Evolutionary conservation across 2,797 vertebrate genomes (phyloP).

Genomic region (Lepus oiostolus): DNA sequence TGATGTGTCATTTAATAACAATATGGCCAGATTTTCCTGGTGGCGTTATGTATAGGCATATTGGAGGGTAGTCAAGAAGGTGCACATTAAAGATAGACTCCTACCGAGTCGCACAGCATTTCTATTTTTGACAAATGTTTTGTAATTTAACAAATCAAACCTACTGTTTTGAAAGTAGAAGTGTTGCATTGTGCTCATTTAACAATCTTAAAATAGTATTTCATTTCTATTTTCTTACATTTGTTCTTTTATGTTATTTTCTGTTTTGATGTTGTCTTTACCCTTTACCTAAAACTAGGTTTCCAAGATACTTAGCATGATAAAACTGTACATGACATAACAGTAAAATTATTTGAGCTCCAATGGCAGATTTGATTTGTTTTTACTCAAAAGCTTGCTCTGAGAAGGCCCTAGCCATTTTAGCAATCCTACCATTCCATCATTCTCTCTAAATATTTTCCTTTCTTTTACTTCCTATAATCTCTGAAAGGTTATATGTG

Average conservation of each 20-base stretch:
- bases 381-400: neutral
- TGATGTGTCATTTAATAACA: slow-evolving; percentile 47
- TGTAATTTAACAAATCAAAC: neutral
- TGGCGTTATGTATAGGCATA: neutral
- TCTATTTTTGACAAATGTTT: slow-evolving; percentile 31
- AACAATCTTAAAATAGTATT: neutral
- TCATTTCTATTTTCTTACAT: neutral
- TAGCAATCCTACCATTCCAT: neutral
- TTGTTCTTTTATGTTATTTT: neutral
- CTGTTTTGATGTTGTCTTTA: neutral
- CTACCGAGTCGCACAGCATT: neutral
- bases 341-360: neutral
- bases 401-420: neutral
- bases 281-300: neutral
- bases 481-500: neutral
- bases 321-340: neutral
- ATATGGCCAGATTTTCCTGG: slow-evolving; percentile 51
- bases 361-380: neutral
- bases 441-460: neutral
- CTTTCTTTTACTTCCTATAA: neutral
- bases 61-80: slow-evolving; percentile 1
- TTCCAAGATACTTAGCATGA: neutral
- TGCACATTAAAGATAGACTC: neutral
- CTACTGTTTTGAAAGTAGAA: neutral
- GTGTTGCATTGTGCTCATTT: neutral